Base-by-base conservation (phyloP, 2,113 vertebrate genomes). In the Talpa occidentalis region DNA sequence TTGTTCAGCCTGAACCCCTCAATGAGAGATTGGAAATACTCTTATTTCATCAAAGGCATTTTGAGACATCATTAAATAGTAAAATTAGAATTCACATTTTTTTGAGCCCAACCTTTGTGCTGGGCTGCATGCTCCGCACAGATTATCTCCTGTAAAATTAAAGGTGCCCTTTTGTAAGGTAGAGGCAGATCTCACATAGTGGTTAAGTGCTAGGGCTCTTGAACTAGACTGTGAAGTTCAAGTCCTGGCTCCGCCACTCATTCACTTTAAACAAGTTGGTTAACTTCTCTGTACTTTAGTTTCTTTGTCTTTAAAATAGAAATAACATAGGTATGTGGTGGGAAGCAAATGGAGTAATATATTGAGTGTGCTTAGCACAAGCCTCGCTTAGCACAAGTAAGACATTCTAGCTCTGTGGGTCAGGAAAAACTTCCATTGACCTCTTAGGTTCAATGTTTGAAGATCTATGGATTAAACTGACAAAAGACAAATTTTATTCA, bases 251-350 rank as follows among this genome's bases (percentile, higher is more conserved):
- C 62, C 1, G 42, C 37, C 62, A 74, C 30, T 74, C 72, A 70
- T 35, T 80, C 54, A 91, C 17, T 70, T 93, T n/a, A 91, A 82
- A 17, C 24, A 77, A 95, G n/a, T 37, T 83, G 52, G n/a, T 59
- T 90, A 84, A 78, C 16, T 30, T 78, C 19, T 56, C 49, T 70
- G 12, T 64, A 22, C 35, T 6, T 70, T 32, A 21, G 47, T 94
- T 67, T 92, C 21, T n/a, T 92, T 67, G 35, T 66, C 21, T 86
- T 16, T 85, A 62, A 79, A 59, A 70, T 12, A 28, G 64, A 73
- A 77, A 74, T 89, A 80, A 82, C 26, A 28, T 6, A 86, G 40
- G 9, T 40, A 24, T 0, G 1, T 12, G 15, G 9, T 56, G 9
- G 70, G 62, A 80, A 81, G 56, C 49, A 67, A 70, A 72, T 42